A percentile compares a stretch with the other conserved stretches of the same genome.
Conservation (phyloP, 2,797 vertebrate genomes). For the Macrochelys suwanniensis region DNA sequence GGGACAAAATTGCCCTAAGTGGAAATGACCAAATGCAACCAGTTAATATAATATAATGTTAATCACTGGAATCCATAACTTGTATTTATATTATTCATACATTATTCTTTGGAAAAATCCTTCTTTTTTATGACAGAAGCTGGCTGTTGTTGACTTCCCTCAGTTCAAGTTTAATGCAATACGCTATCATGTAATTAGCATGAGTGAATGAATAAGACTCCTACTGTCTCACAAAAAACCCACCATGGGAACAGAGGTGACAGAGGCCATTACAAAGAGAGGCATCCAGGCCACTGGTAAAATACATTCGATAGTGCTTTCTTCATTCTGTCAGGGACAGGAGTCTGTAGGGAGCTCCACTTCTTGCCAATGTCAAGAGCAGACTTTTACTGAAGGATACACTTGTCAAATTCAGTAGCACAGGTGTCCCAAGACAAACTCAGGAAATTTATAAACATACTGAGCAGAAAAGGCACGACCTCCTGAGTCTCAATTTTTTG, state of each 20-base stretch:
- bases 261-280: not conserved
- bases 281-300: not conserved
- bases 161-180: not conserved
- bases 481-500: not conserved
- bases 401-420: conserved; percentile 3
- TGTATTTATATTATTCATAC: not conserved
- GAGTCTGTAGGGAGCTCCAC: not conserved
- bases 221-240: not conserved
- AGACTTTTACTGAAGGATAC: not conserved
- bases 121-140: not conserved
- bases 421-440: not conserved
- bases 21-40: not conserved
- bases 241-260: not conserved
- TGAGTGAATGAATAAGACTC: not conserved
- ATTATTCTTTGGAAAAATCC: not conserved
- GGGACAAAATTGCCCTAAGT: not conserved
- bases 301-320: not conserved
- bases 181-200: not conserved
- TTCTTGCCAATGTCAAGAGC: accelerated
- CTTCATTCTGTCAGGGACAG: not conserved
- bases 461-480: accelerated
- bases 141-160: not conserved
- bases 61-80: not conserved
- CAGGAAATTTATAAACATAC: not conserved
- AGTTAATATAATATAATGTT: accelerated